Evolutionary conservation across 2,888 invertebrate genomes (phyloP), one percentile per base, ranked within the genome.

Genomic region (Drosophila rellima): DNA sequence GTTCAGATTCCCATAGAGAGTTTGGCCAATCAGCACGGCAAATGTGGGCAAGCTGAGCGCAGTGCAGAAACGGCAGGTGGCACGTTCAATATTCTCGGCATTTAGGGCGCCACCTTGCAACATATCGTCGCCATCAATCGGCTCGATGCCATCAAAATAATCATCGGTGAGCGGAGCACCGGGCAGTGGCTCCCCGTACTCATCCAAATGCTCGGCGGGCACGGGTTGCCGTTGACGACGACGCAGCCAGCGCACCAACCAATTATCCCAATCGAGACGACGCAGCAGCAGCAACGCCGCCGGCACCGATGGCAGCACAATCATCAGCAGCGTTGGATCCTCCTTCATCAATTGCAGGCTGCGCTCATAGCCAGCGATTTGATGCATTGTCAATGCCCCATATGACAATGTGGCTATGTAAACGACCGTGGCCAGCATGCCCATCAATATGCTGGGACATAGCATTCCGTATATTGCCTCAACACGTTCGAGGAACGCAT

Each of bases 41-140:
- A 81, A 66, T 33, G 70, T 79, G 52, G 89, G 85, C 45, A 85
- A 31, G 8, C 82, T 70, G 3, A 85, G 70, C 0, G 84, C 81
- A 0, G 55, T 64, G 26, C 73, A 73, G 17, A 83, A 70, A n/a
- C 70, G 74, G n/a, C 57, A 55, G 5, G 74, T 68, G 13, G 67
- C 66, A 7, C 66, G 70, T 0, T 55, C 71, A 15, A 85, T 31
- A 18, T 48, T 61, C 23, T 68, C 73, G 0, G 51, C 8, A 8
- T 55, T 59, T 1, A 74, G 10, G 0, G 29, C 1, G 5, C 61
- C 75, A 0, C 10, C 54, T 31, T 80, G 50, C 7, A 70, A 17
- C 29, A 51, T 23, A 10, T 75, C 72, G 0, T 55, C 33, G 6
- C 13, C 23, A 35, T 72, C 47, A 1, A 52, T 13, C 1, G 45